A percentile compares a stretch with the other conserved stretches of the same genome.
Conservation (phyloP, 2,797 vertebrate species). For the Trachurus trachurus region DNA sequence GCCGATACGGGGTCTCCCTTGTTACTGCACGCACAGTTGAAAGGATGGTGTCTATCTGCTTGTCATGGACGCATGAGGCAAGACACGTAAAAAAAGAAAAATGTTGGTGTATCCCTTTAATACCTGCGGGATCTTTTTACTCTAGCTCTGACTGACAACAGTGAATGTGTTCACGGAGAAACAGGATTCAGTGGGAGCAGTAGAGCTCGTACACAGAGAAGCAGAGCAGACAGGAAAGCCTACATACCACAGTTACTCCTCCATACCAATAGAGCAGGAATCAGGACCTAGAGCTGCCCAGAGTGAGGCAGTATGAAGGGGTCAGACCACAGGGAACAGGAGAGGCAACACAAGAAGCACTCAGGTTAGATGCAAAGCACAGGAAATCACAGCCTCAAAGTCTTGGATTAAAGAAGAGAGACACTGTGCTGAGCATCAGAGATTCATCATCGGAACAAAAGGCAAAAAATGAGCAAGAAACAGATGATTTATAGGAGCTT, state of each 20-base stretch:
- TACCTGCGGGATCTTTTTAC: not conserved
- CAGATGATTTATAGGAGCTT: slow-evolving; percentile 1
- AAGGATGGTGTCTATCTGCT: too few relatives aligned
- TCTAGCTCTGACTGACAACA: slow-evolving; percentile 10
- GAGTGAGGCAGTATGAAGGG: slow-evolving; percentile 74
- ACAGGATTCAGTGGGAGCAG: slow-evolving; percentile 23
- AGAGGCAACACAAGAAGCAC: slow-evolving; percentile 69
- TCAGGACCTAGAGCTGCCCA: slow-evolving; percentile 94
- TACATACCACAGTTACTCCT: slow-evolving; percentile 95
- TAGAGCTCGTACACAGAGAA: slow-evolving; percentile 48
- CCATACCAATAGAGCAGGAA: slow-evolving; percentile 96
- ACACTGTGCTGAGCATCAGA: slow-evolving; percentile 37
- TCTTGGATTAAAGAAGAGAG: slow-evolving; percentile 38
- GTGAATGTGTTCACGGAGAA: slow-evolving; percentile 22
- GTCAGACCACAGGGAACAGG: slow-evolving; percentile 69
- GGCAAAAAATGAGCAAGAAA: slow-evolving; percentile 15
- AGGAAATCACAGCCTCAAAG: slow-evolving; percentile 48
- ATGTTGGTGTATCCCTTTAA: not conserved
- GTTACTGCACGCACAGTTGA: too few relatives aligned
- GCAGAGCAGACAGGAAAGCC: slow-evolving; percentile 75
- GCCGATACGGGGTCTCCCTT: too few relatives aligned
- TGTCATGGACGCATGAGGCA: too few relatives aligned
- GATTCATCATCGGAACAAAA: slow-evolving; percentile 14
- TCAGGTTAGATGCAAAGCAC: slow-evolving; percentile 79
- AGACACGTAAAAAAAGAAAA: too few relatives aligned